Conservation (phyloP, 2,888 invertebrate genomes). For the Ferdinandea cuprea region DNA sequence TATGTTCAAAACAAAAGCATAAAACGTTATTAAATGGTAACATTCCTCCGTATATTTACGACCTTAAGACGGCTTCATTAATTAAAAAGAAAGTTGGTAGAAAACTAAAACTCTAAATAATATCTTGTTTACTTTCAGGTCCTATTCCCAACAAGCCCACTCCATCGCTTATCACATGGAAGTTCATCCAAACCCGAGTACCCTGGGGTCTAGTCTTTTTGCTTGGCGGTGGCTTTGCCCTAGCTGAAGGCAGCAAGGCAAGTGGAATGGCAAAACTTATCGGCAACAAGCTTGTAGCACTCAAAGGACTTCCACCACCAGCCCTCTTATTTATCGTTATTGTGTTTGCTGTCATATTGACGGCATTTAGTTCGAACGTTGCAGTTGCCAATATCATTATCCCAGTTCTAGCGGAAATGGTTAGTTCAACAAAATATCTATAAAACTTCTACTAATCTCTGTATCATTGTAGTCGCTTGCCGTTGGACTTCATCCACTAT, state of each 20-base stretch:
- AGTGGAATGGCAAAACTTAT: slow-evolving; percentile 91
- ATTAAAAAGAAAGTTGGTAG: no score
- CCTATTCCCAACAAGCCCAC: slow-evolving; percentile 85
- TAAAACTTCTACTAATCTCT: neutral
- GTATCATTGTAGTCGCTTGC: slow-evolving; percentile 85
- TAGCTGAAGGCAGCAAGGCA: slow-evolving; percentile 92
- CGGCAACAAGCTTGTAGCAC: slow-evolving; percentile 87
- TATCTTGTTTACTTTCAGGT: slow-evolving; percentile 72
- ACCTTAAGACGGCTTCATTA: no score
- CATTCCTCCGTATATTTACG: no score
- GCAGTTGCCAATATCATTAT: slow-evolving; percentile 95
- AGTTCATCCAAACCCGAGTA: slow-evolving; percentile 91
- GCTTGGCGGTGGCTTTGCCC: slow-evolving; percentile 95
- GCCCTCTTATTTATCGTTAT: slow-evolving; percentile 90
- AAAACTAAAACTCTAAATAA: no score
- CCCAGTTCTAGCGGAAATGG: slow-evolving; percentile 92
- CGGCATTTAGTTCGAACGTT: slow-evolving; percentile 95
- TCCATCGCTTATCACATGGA: slow-evolving; percentile 92
- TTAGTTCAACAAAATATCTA: slow-evolving; percentile 78
- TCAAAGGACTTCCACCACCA: slow-evolving; percentile 86
- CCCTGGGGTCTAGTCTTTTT: slow-evolving; percentile 96
- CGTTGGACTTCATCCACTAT: slow-evolving; percentile 91
- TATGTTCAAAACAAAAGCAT: no score
- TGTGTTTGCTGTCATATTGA: slow-evolving; percentile 90
- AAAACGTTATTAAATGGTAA: no score